Conservation (phyloP, 92 coral and sea anemone species). For the Parazoanthus darwini region DNA sequence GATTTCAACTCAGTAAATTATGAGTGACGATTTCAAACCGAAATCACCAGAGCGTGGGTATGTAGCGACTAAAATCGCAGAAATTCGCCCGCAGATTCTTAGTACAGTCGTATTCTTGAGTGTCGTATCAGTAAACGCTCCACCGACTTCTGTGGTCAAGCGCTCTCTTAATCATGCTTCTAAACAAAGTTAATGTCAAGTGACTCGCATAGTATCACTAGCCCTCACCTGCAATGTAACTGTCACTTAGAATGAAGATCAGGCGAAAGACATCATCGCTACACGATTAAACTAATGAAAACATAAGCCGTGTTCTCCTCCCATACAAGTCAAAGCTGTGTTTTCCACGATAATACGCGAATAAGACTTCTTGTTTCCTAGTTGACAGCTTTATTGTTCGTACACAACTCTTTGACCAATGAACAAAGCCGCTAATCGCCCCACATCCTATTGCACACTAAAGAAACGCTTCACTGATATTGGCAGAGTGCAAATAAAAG, state of each 20-base stretch:
- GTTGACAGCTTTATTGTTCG: slow-evolving; percentile 40
- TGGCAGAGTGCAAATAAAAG: slow-evolving; percentile 23
- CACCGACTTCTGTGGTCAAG: slow-evolving; percentile 7
- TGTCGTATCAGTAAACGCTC: slow-evolving; percentile 26
- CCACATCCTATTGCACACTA: slow-evolving; percentile 35
- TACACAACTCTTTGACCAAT: slow-evolving; percentile 35
- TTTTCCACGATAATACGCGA: slow-evolving; percentile 12
- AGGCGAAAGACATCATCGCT: slow-evolving; percentile 9
- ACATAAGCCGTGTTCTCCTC: slow-evolving; percentile 29
- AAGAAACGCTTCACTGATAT: slow-evolving; percentile 41
- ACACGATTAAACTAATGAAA: slow-evolving; percentile 21
- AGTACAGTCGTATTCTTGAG: not conserved
- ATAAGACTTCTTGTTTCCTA: slow-evolving; percentile 18
- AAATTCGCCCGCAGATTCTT: slow-evolving; percentile 33
- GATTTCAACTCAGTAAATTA: not conserved
- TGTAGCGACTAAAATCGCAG: not conserved
- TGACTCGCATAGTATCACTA: not conserved
- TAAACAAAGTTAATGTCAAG: not conserved
- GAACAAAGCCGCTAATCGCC: slow-evolving; percentile 41
- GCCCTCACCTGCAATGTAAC: slow-evolving; percentile 28
- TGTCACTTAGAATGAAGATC: slow-evolving; percentile 30
- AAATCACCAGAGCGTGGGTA: slow-evolving; percentile 13
- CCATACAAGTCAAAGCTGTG: slow-evolving; percentile 12
- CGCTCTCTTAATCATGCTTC: slow-evolving; percentile 2
- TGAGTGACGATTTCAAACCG: slow-evolving; percentile 13